phyloP scores from a whole-genome alignment of 2,797 vertebrate genomes.

The Hypotaenidia philippensis region DNA sequence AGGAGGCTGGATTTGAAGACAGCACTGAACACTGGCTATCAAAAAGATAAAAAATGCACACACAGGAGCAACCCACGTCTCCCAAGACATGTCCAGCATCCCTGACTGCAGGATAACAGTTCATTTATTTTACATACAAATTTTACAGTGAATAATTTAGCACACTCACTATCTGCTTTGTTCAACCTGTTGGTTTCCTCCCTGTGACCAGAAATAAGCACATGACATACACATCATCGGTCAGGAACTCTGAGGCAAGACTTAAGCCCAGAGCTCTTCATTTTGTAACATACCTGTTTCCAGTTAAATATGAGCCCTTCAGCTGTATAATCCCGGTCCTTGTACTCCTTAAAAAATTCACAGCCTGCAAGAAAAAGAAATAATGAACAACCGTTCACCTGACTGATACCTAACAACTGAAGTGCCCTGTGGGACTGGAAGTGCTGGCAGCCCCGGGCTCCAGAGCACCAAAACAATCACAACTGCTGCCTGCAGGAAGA shows the following conservation, averaged over 20 bases:
- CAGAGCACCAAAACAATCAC: constrained; percentile 32
- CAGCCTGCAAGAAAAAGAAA: constrained; percentile 86
- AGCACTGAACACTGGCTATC: background rate
- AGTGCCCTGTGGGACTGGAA: background rate
- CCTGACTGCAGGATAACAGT: background rate
- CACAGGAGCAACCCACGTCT: background rate
- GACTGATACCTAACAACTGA: background rate
- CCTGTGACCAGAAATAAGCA: background rate
- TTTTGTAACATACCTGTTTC: constrained; percentile 91
- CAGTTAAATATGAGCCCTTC: constrained; percentile 98
- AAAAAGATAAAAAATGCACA: background rate
- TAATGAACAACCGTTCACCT: background rate
- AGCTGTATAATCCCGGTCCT: constrained; percentile 95
- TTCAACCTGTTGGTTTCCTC: background rate
- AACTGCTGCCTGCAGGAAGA: constrained; percentile 15
- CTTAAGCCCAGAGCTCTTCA: background rate
- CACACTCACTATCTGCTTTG: background rate
- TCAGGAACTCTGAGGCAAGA: background rate
- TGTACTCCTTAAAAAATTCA: constrained; percentile 99
- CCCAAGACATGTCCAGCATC: background rate
- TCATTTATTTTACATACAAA: background rate
- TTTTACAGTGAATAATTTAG: background rate
- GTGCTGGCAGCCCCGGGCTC: background rate
- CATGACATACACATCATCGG: accelerated
- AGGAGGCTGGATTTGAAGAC: background rate